Evolutionary conservation across 2,888 invertebrate species (phyloP), one percentile per base, ranked within the genome.

Genomic region (Stegana nigrithorax): DNA sequence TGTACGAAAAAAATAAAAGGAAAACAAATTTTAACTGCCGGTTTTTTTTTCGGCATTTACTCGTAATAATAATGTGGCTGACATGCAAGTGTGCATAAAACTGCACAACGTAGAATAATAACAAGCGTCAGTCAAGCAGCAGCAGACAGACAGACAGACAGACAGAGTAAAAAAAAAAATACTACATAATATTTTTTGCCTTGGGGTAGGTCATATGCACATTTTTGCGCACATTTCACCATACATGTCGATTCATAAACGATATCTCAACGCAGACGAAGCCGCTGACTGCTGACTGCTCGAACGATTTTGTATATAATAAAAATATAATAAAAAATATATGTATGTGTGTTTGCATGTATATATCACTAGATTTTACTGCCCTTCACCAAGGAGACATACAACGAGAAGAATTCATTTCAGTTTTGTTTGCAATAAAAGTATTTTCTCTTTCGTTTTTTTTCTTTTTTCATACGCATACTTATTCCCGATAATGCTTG

Each of bases 201-300:
- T 79, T 79, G 81, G 81, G 79, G 81, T 79, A 81, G 79, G 79
- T 79, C 79, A 81, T 75, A 69, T 72, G 71, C 75, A 72, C 73
- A 72, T 60, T 66, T 63, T 64, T 65, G 62, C 62, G 50, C 50
- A 59, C 47, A 32, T 39, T 39, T 39, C 14, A 39, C 39, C 39
- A 17, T 29, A 6, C 14, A 27, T 27, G 29, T 51, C 51, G 51
- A 51, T 51, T 51, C 21, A 51, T 51, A 51, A 51, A 51, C 27
- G 51, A 51, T 51, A 51, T 51, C 51, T 47, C 47, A 27, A 14
- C 51, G 17, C 51, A 51, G 51, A 51, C 51, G n/a, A n/a, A n/a
- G 51, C 17, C 27, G 27, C 39, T 39, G n/a, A 1, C 39, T 14
- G 39, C 17, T 29, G 14, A 39, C n/a, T 39, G 39, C 39, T 17